Evolutionary conservation across 1,140 invertebrate genomes (phyloP), one percentile per base, ranked within the genome.

Genomic region (Paralvinella palmiformis): DNA sequence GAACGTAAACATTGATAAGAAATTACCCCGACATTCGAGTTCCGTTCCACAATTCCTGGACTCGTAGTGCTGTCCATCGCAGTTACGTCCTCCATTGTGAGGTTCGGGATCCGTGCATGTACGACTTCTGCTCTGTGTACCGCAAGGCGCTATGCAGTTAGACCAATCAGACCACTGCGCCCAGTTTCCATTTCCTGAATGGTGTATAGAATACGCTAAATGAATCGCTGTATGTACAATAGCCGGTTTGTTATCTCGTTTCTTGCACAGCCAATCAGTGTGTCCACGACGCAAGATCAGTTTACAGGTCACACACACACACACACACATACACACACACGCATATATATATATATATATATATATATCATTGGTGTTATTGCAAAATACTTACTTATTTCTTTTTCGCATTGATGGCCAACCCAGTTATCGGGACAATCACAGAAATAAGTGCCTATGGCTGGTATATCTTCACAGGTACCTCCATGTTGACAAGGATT

Each of bases 111-210:
- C 63, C n/a, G 44, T 62, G 41, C 64, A 65, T 5, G 41, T 41
- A 24, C 76, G 64, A 29, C 62, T 58, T 20, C 67, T 68, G 7
- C 73, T 64, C 20, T 76, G 75, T 1, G 67, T 65, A 22, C 75
- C 77, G 69, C 76, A 78, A 7, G 67, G 64, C 10, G 73, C 37
- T 1, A 73, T 70, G 65, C 75, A 77, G 3, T 65, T 59, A 17
- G 71, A 67, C 75, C 75, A 78, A n/a, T 71, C 56, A 2, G 71
- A 64, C 76, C 76, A 79, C 2, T 62, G 61, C 7, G 74, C 74
- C 75, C 75, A 77, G 15, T 64, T 66, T 20, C 77, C 77, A 64
- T 79, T 60, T 22, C 78, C 71, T 31, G 73, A n/a, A n/a, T n/a
- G n/a, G n/a, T n/a, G n/a, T 10, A 44, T 13, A 13, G n/a, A 13